These are phyloP conservation scores for Lathamus discolor DNA, from an alignment of 2,113 vertebrate genomes.

Conservation along the genomic window DNA sequence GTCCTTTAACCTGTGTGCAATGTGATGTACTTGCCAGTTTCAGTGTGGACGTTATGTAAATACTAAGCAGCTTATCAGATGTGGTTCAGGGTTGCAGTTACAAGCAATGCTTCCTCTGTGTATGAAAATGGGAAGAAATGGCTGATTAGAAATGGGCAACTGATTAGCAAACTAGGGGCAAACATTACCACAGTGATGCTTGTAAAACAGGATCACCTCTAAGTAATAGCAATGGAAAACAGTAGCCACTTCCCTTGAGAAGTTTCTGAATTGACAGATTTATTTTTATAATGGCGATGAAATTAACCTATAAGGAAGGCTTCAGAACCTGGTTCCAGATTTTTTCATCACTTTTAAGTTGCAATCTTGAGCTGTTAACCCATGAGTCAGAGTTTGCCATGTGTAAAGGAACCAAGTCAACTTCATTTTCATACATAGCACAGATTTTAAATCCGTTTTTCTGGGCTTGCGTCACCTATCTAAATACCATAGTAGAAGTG, in stretches of 20 bases:
- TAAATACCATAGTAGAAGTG: neutral
- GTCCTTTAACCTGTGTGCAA: neutral
- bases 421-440: neutral
- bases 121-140: neutral
- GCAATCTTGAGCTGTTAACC: neutral
- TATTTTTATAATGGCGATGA: neutral
- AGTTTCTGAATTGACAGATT: neutral
- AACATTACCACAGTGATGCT: fast-evolving
- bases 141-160: neutral
- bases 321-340: neutral
- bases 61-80: neutral
- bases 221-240: neutral
- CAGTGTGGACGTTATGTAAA: neutral
- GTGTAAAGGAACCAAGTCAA: neutral
- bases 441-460: neutral
- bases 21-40: neutral
- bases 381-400: neutral
- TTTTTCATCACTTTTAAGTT: neutral
- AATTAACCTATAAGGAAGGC: neutral
- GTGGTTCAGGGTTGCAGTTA: neutral
- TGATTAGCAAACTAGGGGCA: neutral
- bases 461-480: neutral
- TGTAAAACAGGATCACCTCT: neutral
- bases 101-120: neutral
- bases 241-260: neutral